Conservation (phyloP, 2,888 invertebrate genomes). For the Tanaodytes sp. region DNA sequence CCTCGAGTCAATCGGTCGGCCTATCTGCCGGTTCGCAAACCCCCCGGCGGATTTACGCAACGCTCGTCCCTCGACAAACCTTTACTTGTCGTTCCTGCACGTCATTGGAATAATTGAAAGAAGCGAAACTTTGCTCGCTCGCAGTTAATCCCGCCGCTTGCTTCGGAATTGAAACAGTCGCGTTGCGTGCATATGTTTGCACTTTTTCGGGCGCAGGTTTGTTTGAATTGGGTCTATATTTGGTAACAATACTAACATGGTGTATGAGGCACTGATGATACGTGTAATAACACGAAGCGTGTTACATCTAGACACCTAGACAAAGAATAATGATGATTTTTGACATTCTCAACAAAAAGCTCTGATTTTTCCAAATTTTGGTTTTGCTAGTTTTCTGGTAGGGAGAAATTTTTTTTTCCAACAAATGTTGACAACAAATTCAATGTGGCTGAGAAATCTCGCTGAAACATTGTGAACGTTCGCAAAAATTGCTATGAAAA, state of each 20-base stretch:
- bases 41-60: conserved; percentile 46
- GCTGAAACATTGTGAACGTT: too few species aligned
- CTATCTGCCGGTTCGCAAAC: conserved; percentile 27
- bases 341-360: too few species aligned
- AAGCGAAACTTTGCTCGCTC: conserved; percentile 37
- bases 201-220: conserved; percentile 33
- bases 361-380: too few species aligned
- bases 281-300: too few species aligned
- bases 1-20: conserved; percentile 56
- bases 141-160: conserved; percentile 24
- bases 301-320: too few species aligned
- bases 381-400: too few species aligned
- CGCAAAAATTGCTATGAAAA: too few species aligned
- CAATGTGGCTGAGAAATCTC: too few species aligned
- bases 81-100: conserved; percentile 44
- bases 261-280: too few species aligned
- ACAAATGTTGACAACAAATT: too few species aligned
- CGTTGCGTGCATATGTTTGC: conserved; percentile 43
- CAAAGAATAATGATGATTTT: too few species aligned
- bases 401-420: too few species aligned
- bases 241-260: conserved; percentile 40
- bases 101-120: conserved; percentile 55
- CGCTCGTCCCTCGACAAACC: conserved; percentile 33
- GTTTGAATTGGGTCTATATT: conserved; percentile 39
- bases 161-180: conserved; percentile 16